Evolutionary conservation across 2,113 vertebrate species (phyloP).

Genomic region (Myotis yumanensis): DNA sequence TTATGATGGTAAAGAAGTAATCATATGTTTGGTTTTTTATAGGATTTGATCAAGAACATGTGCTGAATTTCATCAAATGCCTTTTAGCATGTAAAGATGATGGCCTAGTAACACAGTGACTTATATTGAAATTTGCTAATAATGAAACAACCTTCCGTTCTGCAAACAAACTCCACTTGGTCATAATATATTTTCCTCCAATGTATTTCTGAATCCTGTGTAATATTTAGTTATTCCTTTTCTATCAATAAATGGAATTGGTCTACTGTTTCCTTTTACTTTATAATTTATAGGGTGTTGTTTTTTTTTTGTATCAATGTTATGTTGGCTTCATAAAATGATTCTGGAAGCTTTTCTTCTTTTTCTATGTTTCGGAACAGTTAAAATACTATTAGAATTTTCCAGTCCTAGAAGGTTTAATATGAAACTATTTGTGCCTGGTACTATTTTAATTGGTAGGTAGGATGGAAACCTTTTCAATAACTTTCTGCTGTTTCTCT

Average conservation of each 20-base stretch:
- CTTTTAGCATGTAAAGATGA: neutral
- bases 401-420: neutral
- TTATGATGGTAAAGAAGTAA: neutral
- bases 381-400: conserved; percentile 1
- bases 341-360: neutral
- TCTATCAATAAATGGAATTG: neutral
- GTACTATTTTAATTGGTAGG: neutral
- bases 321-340: neutral
- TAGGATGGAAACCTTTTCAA: neutral
- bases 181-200: neutral
- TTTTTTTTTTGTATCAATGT: neutral
- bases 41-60: neutral
- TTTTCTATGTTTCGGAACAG: neutral
- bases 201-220: neutral
- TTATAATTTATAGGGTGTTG: neutral
- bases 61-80: neutral
- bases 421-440: neutral
- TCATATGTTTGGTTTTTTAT: neutral
- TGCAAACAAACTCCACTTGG: neutral
- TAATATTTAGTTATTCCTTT: neutral
- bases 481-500: neutral
- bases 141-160: neutral
- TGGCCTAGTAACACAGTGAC: neutral
- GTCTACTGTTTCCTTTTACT: neutral
- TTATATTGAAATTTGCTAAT: neutral